Evolutionary conservation across 2,888 invertebrate species (phyloP), one percentile per base, ranked within the genome.

Genomic region (Crossocerus cetratus): DNA sequence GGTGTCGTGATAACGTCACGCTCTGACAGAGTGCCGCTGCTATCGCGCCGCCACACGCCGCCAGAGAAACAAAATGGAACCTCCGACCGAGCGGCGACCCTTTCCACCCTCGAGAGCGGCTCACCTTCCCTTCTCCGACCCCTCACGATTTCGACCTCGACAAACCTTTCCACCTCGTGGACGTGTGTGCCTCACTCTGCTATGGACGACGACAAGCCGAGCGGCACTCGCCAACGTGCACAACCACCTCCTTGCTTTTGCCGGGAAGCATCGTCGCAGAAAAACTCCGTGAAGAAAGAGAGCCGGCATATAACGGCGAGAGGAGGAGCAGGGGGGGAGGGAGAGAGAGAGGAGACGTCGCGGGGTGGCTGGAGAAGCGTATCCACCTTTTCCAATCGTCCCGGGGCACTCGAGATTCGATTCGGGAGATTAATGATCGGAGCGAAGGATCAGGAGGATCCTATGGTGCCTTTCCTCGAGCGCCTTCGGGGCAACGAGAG

Each of bases 21-120:
- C 84, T 91, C 90, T 91, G 91, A 91, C 91, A 91, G 91, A 91
- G 91, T 91, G 91, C 91, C 90, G 88, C 89, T 89, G 91, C 91
- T 91, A 91, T 91, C 91, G 91, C 90, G 86, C 88, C 88, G 89
- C 89, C 89, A 90, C 91, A 91, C 91, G 91, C 91, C 90, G 91
- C 84, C 90, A 89, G 91, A 91, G 91, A 91, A 90, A 90, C 91
- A 91, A 91, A 91, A 91, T 91, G 91, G 91, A 90, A 89, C 84
- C 84, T 82, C 87, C 88, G 87, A 87, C 86, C 88, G 83, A 81
- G 77, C 84, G 81, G 78, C 87, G 85, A 84, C 74, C 62, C 69
- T 67, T 68, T 57, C 74, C 68, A 13, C 53, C 65, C 53, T 69
- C 77, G 69, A 67, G 32, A 32, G 32, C 32, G 32, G 32, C 61